A percentile compares a stretch with the other conserved stretches of the same genome.
phyloP scores from a whole-genome alignment of 2,888 invertebrate species.

The Drosophila hamatofila region DNA sequence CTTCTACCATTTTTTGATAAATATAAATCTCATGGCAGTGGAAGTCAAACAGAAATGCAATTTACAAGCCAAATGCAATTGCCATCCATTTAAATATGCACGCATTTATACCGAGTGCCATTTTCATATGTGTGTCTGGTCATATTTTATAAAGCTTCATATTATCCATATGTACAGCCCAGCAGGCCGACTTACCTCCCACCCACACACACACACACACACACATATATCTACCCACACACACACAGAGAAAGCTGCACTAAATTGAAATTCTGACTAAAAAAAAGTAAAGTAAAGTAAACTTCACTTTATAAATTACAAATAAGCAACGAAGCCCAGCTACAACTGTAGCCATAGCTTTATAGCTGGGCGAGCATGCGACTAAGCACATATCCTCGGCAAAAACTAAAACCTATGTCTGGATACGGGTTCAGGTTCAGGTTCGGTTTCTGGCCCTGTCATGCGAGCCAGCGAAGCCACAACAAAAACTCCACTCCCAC shows the following conservation, averaged over 20 bases:
- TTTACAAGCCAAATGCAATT: constrained; percentile 63
- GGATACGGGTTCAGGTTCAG: neutral
- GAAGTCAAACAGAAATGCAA: constrained; percentile 56
- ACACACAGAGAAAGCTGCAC: constrained; percentile 29
- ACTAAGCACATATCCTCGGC: constrained; percentile 15
- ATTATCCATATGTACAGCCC: constrained; percentile 36
- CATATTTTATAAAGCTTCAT: constrained; percentile 58
- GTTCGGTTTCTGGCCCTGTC: constrained; percentile 40
- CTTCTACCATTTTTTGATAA: constrained; percentile 9
- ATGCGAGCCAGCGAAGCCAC: constrained; percentile 52
- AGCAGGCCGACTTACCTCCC: constrained; percentile 21
- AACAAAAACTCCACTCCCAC: constrained; percentile 50
- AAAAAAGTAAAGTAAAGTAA: constrained; percentile 54
- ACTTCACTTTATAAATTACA: constrained; percentile 78
- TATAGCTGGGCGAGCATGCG: neutral
- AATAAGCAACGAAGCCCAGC: constrained; percentile 64
- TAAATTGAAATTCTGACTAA: constrained; percentile 63
- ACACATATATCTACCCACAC: neutral
- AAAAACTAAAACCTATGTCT: constrained; percentile 8
- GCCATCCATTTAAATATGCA: constrained; percentile 57
- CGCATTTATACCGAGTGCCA: constrained; percentile 32
- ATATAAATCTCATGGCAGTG: constrained; percentile 31
- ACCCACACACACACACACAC: constrained; percentile 13
- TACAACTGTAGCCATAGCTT: constrained; percentile 23
- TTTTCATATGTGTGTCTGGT: constrained; percentile 37